These are phyloP conservation scores for Melanaphis sacchari DNA, from an alignment of 1,140 invertebrate genomes.

Conservation along the genomic window DNA sequence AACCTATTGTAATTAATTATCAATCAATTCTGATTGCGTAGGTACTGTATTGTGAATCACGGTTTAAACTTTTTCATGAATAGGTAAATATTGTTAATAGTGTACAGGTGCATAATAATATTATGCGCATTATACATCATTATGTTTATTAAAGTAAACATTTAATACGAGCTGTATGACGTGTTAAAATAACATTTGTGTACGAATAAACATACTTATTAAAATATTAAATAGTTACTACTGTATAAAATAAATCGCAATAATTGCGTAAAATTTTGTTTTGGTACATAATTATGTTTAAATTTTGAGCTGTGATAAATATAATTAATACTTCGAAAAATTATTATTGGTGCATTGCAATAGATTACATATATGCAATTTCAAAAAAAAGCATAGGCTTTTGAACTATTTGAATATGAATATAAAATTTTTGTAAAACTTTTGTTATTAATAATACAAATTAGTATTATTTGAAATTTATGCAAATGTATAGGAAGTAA, in stretches of 20 bases:
- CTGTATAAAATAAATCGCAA: not conserved
- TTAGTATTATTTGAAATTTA: not conserved
- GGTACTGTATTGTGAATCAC: not conserved
- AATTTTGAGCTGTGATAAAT: not conserved
- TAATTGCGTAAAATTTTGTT: conserved; percentile 4
- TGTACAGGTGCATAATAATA: not conserved
- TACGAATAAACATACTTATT: not conserved
- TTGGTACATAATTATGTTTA: not conserved
- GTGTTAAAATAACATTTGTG: conserved; percentile 27
- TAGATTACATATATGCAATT: not conserved
- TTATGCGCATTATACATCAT: not conserved
- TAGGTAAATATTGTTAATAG: not conserved
- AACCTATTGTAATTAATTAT: not conserved
- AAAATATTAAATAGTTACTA: not conserved
- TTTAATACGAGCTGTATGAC: not conserved
- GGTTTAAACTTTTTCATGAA: not conserved
- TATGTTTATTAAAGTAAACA: not conserved
- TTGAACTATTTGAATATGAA: not conserved
- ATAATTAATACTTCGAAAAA: not conserved
- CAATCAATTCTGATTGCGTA: not conserved
- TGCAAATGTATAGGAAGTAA: not conserved
- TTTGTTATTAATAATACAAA: not conserved
- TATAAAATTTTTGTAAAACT: not conserved
- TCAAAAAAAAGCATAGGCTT: not conserved
- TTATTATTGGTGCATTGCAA: not conserved